Evolutionary conservation across 2,888 invertebrate genomes (phyloP).

Genomic region (Melitaea athalia): DNA sequence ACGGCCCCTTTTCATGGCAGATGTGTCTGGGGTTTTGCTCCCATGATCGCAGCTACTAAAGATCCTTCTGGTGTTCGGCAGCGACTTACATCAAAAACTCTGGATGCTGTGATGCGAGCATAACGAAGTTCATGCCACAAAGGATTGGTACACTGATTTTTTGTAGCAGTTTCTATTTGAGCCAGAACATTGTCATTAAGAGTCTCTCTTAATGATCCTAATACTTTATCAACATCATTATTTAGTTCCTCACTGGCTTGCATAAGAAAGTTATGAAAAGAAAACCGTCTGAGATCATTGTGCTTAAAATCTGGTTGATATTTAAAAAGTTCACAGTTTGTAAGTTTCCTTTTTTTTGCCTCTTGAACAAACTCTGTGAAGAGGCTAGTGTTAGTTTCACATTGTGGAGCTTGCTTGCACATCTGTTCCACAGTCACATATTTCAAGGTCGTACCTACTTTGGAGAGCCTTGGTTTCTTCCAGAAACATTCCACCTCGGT

Average conservation of each 20-base stretch:
- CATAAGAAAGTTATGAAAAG: neutral
- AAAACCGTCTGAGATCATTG: neutral
- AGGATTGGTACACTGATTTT: neutral
- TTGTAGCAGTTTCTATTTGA: neutral
- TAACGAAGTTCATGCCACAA: neutral
- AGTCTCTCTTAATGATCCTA: neutral
- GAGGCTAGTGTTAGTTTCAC: neutral
- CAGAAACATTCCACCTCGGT: neutral
- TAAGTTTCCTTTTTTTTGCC: neutral
- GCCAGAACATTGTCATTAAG: neutral
- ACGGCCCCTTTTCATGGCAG: slow-evolving; percentile 34
- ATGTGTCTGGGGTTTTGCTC: slow-evolving; percentile 34
- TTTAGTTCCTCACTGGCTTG: neutral
- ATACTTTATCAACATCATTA: neutral
- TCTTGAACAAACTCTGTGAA: neutral
- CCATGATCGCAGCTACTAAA: slow-evolving; percentile 31
- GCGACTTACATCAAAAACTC: slow-evolving; percentile 29
- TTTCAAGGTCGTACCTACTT: neutral
- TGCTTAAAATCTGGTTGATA: neutral
- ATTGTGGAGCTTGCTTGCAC: neutral
- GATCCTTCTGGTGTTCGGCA: slow-evolving; percentile 35
- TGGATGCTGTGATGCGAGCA: slow-evolving; percentile 1
- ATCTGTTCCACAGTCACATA: too few relatives aligned
- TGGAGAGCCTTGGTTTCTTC: neutral
- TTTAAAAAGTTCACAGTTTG: neutral